Evolutionary conservation across 2,888 invertebrate species (phyloP).

Genomic region (Trissoscelio sp.): DNA sequence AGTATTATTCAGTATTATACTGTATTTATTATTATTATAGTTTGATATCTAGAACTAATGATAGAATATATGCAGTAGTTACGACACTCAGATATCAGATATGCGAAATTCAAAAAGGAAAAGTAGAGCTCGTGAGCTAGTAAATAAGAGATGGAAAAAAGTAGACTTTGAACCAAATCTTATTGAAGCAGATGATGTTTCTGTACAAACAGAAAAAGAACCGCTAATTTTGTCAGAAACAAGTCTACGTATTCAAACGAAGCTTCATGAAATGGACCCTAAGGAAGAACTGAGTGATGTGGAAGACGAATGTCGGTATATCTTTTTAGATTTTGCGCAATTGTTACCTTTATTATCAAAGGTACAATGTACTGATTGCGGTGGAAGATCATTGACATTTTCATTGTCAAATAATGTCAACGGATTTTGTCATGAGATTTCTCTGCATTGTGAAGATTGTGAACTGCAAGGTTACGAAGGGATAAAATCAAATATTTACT

Average conservation of each 20-base stretch:
- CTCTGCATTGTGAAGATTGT: conserved; percentile 9
- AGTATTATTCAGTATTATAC: neutral
- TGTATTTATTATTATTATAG: neutral
- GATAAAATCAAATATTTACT: neutral
- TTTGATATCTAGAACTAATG: neutral
- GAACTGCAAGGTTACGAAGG: conserved; percentile 4
- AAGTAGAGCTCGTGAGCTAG: conserved; percentile 3
- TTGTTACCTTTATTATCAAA: conserved; percentile 15
- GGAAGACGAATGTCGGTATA: conserved; percentile 4
- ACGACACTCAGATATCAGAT: conserved; percentile 6
- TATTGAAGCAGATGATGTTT: neutral
- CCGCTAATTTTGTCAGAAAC: conserved; percentile 7
- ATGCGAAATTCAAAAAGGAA: conserved; percentile 6
- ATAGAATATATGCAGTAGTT: conserved; percentile 6
- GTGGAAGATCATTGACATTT: conserved; percentile 6
- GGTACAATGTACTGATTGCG: conserved; percentile 10
- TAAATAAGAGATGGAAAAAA: conserved; percentile 7
- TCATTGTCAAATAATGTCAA: neutral
- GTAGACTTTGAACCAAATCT: conserved; percentile 1
- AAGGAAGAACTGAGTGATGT: neutral
- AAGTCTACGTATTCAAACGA: conserved; percentile 17
- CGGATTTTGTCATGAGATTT: conserved; percentile 16
- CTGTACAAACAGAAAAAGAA: conserved; percentile 1
- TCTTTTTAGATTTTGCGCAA: conserved; percentile 13
- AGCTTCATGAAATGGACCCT: conserved; percentile 2